These are phyloP conservation scores for Phylloscopus whistleri DNA, from an alignment of 2,113 vertebrate genomes.

Conservation along the genomic window DNA sequence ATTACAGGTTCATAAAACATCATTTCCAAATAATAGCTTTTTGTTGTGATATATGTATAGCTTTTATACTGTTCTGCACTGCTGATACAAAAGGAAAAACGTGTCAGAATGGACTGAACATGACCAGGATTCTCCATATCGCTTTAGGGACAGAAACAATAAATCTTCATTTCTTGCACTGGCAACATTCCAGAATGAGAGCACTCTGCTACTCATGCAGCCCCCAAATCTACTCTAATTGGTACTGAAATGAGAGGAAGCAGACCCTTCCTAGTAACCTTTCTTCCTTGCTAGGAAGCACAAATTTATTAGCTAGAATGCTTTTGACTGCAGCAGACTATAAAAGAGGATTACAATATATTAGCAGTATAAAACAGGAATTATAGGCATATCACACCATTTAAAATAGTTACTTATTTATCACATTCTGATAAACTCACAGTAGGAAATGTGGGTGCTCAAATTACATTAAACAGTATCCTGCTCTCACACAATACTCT, in stretches of 20 bases:
- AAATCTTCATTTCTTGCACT: not conserved
- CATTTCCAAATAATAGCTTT: not conserved
- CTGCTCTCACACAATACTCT: not conserved
- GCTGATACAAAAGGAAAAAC: not conserved
- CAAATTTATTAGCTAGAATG: not conserved
- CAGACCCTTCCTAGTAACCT: not conserved
- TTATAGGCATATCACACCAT: not conserved
- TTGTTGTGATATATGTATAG: not conserved
- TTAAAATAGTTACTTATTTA: not conserved
- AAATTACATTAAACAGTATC: not conserved
- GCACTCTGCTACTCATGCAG: not conserved
- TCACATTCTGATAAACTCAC: not conserved
- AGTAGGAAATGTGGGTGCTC: not conserved
- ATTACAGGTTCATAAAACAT: not conserved
- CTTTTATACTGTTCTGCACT: not conserved
- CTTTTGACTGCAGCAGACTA: not conserved
- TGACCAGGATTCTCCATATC: fast-evolving
- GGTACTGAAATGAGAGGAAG: not conserved
- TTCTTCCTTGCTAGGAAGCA: not conserved
- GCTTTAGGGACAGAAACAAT: not conserved
- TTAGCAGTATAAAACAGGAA: not conserved
- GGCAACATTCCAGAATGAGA: not conserved
- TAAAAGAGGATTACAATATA: not conserved
- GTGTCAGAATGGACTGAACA: not conserved
- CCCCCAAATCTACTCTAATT: not conserved